Base-by-base conservation (phyloP, 2,888 invertebrate species). In the Apomyelois bistriatella region DNA sequence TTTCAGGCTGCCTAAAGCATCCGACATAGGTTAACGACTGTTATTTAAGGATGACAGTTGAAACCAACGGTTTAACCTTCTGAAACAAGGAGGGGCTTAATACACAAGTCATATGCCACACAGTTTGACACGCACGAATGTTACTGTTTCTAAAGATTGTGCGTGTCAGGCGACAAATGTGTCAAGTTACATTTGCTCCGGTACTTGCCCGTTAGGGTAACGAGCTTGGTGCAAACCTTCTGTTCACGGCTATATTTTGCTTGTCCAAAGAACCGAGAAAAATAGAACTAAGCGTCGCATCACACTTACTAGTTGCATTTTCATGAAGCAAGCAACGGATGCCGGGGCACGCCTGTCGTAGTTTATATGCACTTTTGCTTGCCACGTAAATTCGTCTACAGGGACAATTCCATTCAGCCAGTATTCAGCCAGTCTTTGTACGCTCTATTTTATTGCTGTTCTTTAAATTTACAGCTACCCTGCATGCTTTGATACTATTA, bases 351-450 rank as follows among this genome's bases (percentile, higher is more conserved):
- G 46, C 16, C 32, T 46, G 37, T 49, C 28, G 49, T 13, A 49
- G 49, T 49, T 49, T 49, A 49, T 40, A 40, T 49, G 49, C 49
- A 49, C 40, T 49, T 49, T 38, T 38, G 38, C 49, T 49, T 49
- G 38, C 49, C 49, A 49, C 49, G 28, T 40, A 49, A 49, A 49
- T 49, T 49, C 28, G 37, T 38, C 49, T 49, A 3, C 37, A 22
- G 49, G 28, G 49, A 49, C 38, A 49, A 38, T 37, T 40, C 49
- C 38, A 49, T 38, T 22, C 49, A 15, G 22, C 37, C 22, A n/a
- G 49, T 40, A 49, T 38, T 22, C 49, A 15, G 22, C 37, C 22
- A n/a, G 49, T 40, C 49, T 49, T 30, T 49, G 49, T 49, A 40
- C 10, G 30, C 22, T 12, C 13, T 49, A 38, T 49, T 49, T 49